phyloP scores from a whole-genome alignment of 2,113 vertebrate genomes.

The Calypte anna region DNA sequence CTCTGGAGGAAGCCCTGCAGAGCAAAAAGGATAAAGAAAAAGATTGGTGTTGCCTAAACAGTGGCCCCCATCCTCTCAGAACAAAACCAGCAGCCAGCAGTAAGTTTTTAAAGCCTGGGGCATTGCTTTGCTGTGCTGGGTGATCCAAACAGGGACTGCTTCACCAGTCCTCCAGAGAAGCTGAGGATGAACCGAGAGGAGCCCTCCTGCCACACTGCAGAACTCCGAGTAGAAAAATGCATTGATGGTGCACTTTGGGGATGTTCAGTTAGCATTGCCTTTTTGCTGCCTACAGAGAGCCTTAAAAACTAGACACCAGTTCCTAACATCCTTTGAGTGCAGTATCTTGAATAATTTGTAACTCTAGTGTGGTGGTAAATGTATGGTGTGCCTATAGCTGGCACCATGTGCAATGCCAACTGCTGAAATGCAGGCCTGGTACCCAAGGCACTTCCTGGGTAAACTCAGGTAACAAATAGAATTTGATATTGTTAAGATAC shows the following conservation, averaged over 20 bases:
- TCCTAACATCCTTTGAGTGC: neutral
- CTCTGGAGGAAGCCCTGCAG: neutral
- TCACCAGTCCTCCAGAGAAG: neutral
- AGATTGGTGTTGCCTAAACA: neutral
- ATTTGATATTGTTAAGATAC: neutral
- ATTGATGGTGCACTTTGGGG: neutral
- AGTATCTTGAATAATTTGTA: fast-evolving
- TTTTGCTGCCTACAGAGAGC: no score
- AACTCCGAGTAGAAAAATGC: neutral
- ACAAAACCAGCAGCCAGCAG: neutral
- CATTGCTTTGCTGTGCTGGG: neutral
- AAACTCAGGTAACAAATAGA: neutral
- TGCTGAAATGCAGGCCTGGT: neutral
- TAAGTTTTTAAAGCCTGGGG: neutral
- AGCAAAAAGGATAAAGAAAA: neutral
- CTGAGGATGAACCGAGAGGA: neutral
- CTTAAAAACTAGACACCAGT: no score
- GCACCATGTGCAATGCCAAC: fast-evolving
- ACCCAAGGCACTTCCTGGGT: neutral
- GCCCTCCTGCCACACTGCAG: neutral
- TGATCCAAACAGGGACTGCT: neutral
- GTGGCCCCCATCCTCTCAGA: neutral
- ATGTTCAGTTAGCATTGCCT: neutral
- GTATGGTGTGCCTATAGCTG: no score
- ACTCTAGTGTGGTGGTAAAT: fast-evolving